Evolutionary conservation across 2,797 vertebrate genomes (phyloP).

Genomic region (Sparidentex hasta): DNA sequence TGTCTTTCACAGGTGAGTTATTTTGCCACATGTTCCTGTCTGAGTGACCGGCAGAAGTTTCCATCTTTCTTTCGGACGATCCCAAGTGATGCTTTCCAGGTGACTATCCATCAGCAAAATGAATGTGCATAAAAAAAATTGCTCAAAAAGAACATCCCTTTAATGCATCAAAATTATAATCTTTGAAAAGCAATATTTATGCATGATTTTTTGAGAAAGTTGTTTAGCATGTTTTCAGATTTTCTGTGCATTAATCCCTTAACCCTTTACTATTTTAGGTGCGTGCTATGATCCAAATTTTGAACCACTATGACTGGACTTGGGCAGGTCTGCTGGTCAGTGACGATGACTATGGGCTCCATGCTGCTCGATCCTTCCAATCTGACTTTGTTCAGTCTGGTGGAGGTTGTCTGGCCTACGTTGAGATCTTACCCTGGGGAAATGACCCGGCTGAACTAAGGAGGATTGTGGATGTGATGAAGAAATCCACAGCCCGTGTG

Average conservation of each 20-base stretch:
- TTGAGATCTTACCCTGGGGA: conserved; percentile 69
- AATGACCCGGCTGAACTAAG: conserved; percentile 45
- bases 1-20: too few relatives aligned
- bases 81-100: conserved; percentile 78
- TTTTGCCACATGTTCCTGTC: conserved; percentile 44
- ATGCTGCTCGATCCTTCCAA: conserved; percentile 70
- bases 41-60: conserved; percentile 28
- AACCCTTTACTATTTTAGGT: conserved; percentile 33
- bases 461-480: conserved; percentile 64
- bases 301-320: conserved; percentile 77
- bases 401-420: conserved; percentile 73
- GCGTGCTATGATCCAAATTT: conserved; percentile 75
- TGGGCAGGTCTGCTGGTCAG: conserved; percentile 80
- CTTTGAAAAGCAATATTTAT: too few relatives aligned
- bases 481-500: conserved; percentile 62
- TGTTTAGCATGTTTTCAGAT: not conserved
- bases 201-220: not conserved
- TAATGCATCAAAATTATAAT: too few relatives aligned
- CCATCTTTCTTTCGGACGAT: conserved; percentile 73
- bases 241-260: not conserved
- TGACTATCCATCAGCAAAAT: conserved; percentile 17
- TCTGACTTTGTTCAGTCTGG: conserved; percentile 44
- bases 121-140: not conserved
- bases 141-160: not conserved
- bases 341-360: conserved; percentile 78